Conservation (phyloP, 2,888 invertebrate species). For the Torymus texanus region DNA sequence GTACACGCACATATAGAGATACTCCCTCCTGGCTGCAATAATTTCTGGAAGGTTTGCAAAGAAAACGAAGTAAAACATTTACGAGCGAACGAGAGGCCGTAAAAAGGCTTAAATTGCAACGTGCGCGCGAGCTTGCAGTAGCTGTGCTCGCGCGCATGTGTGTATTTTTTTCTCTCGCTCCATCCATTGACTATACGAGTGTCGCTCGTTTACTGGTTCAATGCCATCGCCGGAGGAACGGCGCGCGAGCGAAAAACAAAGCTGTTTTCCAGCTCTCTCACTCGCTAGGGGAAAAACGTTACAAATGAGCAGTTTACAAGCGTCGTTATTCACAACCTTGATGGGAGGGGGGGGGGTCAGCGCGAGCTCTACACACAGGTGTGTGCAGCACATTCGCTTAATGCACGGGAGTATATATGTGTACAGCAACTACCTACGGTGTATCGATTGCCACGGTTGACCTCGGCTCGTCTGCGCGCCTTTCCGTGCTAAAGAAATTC, state of each 20-base stretch:
- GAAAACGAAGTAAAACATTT: constrained; percentile 10
- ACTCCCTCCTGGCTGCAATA: background rate
- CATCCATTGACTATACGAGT: constrained; percentile 5
- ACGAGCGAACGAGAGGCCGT: background rate
- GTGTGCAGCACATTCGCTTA: background rate
- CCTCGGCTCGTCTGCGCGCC: constrained; percentile 37
- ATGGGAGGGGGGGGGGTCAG: too few species aligned
- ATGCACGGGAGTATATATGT: background rate
- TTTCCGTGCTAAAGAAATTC: constrained; percentile 32
- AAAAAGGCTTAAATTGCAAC: constrained; percentile 12
- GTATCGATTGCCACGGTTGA: constrained; percentile 32
- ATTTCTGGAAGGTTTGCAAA: background rate
- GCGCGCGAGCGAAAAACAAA: background rate
- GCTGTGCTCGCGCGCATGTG: background rate
- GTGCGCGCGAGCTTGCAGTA: too few species aligned
- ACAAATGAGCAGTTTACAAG: constrained; percentile 29
- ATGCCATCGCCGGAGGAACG: constrained; percentile 17
- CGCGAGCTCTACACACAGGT: background rate
- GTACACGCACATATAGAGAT: too few species aligned
- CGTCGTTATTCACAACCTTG: constrained; percentile 31
- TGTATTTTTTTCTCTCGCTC: background rate
- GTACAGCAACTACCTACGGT: background rate
- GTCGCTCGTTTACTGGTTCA: constrained; percentile 32
- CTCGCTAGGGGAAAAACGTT: background rate
- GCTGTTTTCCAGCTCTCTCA: background rate